Percentiles rank a stretch among this genome's conserved stretches.
These are phyloP conservation scores for Lordiphosa fenestrarum DNA, from an alignment of 2,888 invertebrate genomes.

Conservation along the genomic window DNA sequence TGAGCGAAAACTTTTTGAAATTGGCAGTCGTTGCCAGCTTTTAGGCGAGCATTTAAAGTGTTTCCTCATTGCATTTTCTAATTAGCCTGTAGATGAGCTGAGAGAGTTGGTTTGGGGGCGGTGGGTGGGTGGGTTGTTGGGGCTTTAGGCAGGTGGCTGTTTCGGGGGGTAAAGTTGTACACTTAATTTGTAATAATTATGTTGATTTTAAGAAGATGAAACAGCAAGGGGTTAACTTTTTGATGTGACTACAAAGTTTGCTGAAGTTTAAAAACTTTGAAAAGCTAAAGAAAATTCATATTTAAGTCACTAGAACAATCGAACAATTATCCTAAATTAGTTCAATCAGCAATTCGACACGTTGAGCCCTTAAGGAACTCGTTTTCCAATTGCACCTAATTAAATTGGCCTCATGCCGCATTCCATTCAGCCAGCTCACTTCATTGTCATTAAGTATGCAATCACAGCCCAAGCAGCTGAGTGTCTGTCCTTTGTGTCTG, in stretches of 20 bases:
- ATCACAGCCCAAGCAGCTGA: constrained; percentile 38
- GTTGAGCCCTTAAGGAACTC: neutral
- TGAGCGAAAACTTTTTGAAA: constrained; percentile 36
- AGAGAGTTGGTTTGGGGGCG: constrained; percentile 11
- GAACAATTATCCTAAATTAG: too few species aligned
- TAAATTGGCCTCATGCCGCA: constrained; percentile 51
- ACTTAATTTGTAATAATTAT: constrained; percentile 70
- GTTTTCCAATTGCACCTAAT: constrained; percentile 50
- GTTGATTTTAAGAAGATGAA: constrained; percentile 56
- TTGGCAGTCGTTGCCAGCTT: constrained; percentile 27
- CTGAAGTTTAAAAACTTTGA: too few species aligned
- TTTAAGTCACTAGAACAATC: too few species aligned
- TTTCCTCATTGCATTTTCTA: constrained; percentile 46
- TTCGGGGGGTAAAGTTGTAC: constrained; percentile 32
- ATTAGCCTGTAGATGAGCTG: constrained; percentile 41
- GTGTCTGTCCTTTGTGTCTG: too few species aligned
- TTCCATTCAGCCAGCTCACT: constrained; percentile 15
- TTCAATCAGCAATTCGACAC: too few species aligned
- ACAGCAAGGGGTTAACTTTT: constrained; percentile 6
- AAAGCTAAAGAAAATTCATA: too few species aligned
- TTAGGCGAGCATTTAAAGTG: constrained; percentile 46
- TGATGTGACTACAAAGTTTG: neutral
- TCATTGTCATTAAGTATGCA: constrained; percentile 59
- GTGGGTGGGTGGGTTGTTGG: too few species aligned
- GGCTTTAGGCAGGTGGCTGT: too few species aligned